Evolutionary conservation across 2,797 vertebrate genomes (phyloP).

Genomic region (Molossus alvarezi): DNA sequence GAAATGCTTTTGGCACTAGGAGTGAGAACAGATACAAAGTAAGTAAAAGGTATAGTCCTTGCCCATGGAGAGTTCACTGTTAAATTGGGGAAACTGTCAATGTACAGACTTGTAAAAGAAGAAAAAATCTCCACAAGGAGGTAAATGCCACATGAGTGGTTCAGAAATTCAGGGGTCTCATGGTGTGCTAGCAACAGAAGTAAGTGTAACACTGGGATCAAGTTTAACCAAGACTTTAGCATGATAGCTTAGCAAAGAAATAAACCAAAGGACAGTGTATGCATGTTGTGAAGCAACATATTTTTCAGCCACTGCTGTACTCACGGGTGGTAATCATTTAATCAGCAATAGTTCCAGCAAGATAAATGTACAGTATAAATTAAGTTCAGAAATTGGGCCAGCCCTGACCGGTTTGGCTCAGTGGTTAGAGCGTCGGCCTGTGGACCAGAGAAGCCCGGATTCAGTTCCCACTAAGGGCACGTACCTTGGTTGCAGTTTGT

Average conservation of each 20-base stretch:
- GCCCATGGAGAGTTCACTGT: background rate
- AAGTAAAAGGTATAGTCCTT: conserved; percentile 33
- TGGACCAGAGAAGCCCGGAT: too few species aligned
- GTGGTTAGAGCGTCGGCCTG: too few species aligned
- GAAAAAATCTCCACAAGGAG: background rate
- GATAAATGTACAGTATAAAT: conserved; percentile 23
- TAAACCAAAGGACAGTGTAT: background rate
- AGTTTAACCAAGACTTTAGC: conserved; percentile 47
- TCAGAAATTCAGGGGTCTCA: background rate
- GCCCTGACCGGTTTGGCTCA: background rate
- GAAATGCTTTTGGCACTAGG: background rate
- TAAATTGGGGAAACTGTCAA: background rate
- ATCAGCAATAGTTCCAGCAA: background rate
- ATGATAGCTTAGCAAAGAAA: conserved; percentile 32
- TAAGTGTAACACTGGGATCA: background rate
- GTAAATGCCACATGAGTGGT: background rate
- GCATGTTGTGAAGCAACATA: background rate
- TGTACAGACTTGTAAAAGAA: background rate
- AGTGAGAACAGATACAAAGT: background rate
- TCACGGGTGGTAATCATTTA: conserved; percentile 50
- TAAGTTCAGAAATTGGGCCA: conserved; percentile 46
- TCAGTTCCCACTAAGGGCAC: too few species aligned
- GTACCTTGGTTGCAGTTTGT: too few species aligned
- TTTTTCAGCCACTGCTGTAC: background rate
- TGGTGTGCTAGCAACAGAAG: conserved; percentile 15